Evolutionary conservation across 2,113 vertebrate genomes (phyloP).

Genomic region (Psilopsiagon aymara): DNA sequence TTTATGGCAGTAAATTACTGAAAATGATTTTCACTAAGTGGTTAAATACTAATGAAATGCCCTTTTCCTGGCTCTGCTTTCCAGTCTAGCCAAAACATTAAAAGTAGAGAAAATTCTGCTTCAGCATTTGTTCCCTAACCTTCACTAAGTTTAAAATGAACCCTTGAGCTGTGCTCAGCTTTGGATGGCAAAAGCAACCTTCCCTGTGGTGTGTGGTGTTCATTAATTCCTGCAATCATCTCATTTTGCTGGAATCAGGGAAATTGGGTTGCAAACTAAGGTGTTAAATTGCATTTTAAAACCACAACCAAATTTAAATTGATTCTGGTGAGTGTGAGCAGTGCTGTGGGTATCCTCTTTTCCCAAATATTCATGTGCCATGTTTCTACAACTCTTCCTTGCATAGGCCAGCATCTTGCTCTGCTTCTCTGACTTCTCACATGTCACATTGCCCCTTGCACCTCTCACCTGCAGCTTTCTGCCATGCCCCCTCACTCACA

Average conservation of each 20-base stretch:
- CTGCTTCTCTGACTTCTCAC: not conserved
- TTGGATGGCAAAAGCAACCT: not conserved
- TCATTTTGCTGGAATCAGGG: fast-evolving
- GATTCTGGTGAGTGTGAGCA: not conserved
- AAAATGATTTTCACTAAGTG: not conserved
- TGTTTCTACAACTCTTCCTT: not conserved
- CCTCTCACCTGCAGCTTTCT: not conserved
- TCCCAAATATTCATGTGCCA: not conserved
- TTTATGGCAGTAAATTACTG: not conserved
- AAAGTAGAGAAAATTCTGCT: not conserved
- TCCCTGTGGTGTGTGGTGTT: not conserved
- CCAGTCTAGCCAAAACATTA: not conserved
- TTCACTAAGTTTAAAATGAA: not conserved
- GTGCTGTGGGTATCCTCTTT: not conserved
- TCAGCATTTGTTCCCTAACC: fast-evolving
- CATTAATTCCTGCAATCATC: not conserved
- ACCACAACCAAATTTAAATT: not conserved
- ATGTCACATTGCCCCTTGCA: too few relatives aligned
- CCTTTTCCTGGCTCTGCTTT: not conserved
- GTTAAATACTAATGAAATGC: not conserved
- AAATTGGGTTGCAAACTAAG: not conserved
- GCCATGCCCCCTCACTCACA: not conserved
- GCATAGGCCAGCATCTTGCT: not conserved
- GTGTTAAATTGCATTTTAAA: not conserved
- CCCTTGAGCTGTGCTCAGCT: not conserved